A percentile compares a stretch with the other conserved stretches of the same genome.
Evolutionary conservation across 2,888 invertebrate species (phyloP).

Genomic region (Heteropelma amictum): DNA sequence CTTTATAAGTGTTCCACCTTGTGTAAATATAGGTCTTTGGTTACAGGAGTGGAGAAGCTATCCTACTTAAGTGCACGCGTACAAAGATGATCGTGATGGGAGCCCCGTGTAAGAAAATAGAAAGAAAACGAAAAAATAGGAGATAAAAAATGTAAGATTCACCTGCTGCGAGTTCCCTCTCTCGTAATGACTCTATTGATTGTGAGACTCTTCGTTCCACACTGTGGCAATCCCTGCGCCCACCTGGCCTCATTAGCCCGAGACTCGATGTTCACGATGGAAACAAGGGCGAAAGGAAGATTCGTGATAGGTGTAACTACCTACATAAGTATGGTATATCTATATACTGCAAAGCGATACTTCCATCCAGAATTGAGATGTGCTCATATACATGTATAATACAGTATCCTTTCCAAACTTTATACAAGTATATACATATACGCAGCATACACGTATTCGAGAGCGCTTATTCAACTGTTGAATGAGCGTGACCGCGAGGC

Average conservation of each 20-base stretch:
- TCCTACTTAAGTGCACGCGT: neutral
- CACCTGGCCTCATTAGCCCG: constrained; percentile 62
- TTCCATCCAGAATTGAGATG: constrained; percentile 22
- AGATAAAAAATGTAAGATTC: constrained; percentile 56
- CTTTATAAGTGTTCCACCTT: too few relatives aligned
- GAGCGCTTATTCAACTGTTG: neutral
- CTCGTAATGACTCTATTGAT: constrained; percentile 67
- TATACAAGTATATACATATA: neutral
- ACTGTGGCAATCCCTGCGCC: constrained; percentile 42
- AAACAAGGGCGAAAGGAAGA: constrained; percentile 24
- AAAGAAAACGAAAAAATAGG: neutral
- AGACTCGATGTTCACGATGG: constrained; percentile 28
- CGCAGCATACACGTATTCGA: neutral
- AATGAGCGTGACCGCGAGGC: constrained; percentile 40
- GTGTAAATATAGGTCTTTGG: too few relatives aligned
- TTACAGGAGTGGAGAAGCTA: too few relatives aligned
- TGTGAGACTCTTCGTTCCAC: constrained; percentile 23
- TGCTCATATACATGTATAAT: constrained; percentile 17
- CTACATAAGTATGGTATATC: neutral
- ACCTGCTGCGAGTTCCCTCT: constrained; percentile 60
- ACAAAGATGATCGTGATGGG: neutral
- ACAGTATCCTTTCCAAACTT: constrained; percentile 8
- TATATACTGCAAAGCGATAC: constrained; percentile 8
- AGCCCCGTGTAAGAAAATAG: neutral
- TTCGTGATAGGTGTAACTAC: constrained; percentile 4